Conservation (phyloP, 2,888 invertebrate genomes). For the Digitonthophagus gazella region DNA sequence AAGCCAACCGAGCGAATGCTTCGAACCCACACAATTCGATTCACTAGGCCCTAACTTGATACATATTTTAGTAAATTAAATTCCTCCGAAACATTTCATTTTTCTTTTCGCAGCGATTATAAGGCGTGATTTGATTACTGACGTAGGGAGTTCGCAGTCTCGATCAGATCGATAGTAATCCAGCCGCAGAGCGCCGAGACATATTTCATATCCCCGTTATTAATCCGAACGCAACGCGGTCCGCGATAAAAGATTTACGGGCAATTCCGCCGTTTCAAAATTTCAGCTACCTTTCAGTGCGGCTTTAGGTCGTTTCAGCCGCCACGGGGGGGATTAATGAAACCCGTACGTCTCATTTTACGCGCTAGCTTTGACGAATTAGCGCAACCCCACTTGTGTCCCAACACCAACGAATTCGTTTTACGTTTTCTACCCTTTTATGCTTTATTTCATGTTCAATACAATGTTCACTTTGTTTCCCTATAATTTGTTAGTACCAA, state of each 20-base stretch:
- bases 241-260: background rate
- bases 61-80: no score
- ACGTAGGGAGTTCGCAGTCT: background rate
- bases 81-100: no score
- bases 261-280: background rate
- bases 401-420: background rate
- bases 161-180: background rate
- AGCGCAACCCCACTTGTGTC: background rate
- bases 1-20: background rate
- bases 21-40: background rate
- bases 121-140: background rate
- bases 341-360: conserved; percentile 14
- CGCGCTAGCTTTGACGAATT: conserved; percentile 7
- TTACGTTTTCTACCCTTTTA: background rate
- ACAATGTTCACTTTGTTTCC: background rate
- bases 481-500: background rate
- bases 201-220: background rate
- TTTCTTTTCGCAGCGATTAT: background rate
- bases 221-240: background rate
- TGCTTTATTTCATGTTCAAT: background rate
- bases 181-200: background rate
- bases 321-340: conserved; percentile 14
- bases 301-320: background rate
- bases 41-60: no score
- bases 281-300: background rate